Base-by-base conservation (phyloP, 2,797 vertebrate species). In the Ptychadena robeensis region DNA sequence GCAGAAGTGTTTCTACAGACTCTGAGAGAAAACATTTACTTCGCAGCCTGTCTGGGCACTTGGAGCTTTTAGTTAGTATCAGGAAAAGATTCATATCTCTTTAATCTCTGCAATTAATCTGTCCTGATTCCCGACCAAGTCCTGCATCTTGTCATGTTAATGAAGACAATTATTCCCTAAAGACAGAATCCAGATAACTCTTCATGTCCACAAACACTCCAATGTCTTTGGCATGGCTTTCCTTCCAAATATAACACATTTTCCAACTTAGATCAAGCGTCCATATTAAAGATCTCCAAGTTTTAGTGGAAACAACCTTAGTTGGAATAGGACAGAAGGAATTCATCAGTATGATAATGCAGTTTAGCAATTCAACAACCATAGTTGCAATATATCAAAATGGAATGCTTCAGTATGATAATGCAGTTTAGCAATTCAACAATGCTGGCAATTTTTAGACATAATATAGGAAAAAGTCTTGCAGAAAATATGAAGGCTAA, bases 91-190 rank as follows among this genome's bases (percentile, higher is more conserved):
- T 87, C 89, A 87, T 88, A 87, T 87, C 85, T 86, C 61, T 35
- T 87, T 84, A 86, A 87, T 84, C 87, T 88, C 87, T 86, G 84
- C 0, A 0, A 89, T 90, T 88, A 92, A 92, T 91, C 88, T 89
- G 82, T 88, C 85, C 81, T 34, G 79, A 82, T 81, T 88, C 88
- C 86, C 87, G 57, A 86, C 87, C 9, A 18, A 1, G 2, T 86
- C 63, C 88, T 89, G 88, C 79, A 86, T 87, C 80, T 84, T 82
- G 81, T 90, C 92, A 91, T 86, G 89, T 87, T 92, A 93, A 93
- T 34, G 91, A 86, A 88, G 85, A 63, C 87, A 88, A 90, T 91
- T 91, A 88, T 91, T 89, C 83, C 89, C 90, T 83, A 0, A 37
- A 85, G 92, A 92, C 88, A 86, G 27, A 86, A 81, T 35, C 84